Evolutionary conservation across 1,140 invertebrate species (phyloP), one percentile per base, ranked within the genome.

Genomic region (Drosophila bocki): DNA sequence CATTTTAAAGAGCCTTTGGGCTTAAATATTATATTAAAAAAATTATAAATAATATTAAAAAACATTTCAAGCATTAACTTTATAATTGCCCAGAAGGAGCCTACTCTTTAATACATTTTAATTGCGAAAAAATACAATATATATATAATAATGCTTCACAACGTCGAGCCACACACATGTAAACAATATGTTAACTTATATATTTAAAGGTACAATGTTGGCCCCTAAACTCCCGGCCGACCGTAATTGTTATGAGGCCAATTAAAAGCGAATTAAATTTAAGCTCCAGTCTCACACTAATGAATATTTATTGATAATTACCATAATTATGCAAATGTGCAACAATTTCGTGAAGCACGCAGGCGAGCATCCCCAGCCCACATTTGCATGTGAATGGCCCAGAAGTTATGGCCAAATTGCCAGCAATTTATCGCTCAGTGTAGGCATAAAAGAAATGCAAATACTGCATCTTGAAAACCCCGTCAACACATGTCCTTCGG

Each of bases 291-390:
- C 80, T 79, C 69, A 70, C 78, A 85, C 81, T 88, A 85, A 82
- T 90, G 85, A 90, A 90, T 90, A 90, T 80, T 63, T 90, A 85
- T 85, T 82, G 71, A 79, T 90, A 90, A 90, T 90, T 90, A 80
- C 71, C 68, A 91, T 80, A 82, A 90, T 90, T 90, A 90, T 90
- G 85, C 82, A 91, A 90, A 90, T 84, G 64, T 85, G 75, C 78
- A 82, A 72, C 78, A 57, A 67, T 79, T 90, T 85, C 75, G 68
- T 44, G 75, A 44, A 12, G 44, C 44, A 72, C 37, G 67, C n/a
- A 72, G 65, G 7, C 67, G 75, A 75, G 61, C 62, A 41, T 32
- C 50, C 45, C 35, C 70, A 51, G 17, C 19, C 32, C 32, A 45
- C 58, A 41, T 50, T 53, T 50, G 42, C 48, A 62, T 62, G 61